Conservation (phyloP, 1,140 invertebrate species). For the Drosophila novamexicana region DNA sequence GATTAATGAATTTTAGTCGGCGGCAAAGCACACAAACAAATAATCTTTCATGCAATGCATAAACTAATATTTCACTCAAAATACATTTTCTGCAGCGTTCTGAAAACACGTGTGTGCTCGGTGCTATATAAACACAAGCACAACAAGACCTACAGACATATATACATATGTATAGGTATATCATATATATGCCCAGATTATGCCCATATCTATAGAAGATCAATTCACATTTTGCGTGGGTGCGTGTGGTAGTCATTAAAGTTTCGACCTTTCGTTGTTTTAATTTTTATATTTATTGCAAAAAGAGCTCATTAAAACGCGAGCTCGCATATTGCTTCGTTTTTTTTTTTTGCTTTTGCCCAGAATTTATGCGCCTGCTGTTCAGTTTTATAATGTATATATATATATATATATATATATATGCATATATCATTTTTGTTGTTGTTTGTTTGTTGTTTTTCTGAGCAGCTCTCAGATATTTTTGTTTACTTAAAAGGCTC, state of each 20-base stretch:
- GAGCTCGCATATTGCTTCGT: conserved; percentile 6
- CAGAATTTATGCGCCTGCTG: conserved; percentile 29
- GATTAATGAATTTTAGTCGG: conserved; percentile 55
- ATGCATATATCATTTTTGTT: conserved; percentile 30
- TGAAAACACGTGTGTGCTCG: conserved; percentile 23
- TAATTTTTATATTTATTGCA: conserved; percentile 24
- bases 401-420: neutral
- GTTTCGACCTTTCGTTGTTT: conserved; percentile 7
- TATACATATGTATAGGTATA: neutral
- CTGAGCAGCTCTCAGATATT: conserved; percentile 7
- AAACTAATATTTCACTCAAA: conserved; percentile 61
- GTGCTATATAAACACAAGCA: conserved; percentile 1
- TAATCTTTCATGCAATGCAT: conserved; percentile 49
- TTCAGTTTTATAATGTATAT: conserved; percentile 28
- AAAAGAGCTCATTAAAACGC: conserved; percentile 25
- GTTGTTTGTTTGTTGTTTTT: conserved; percentile 25
- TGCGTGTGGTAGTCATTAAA: conserved; percentile 10
- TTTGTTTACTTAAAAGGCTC: conserved; percentile 27
- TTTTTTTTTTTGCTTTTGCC: neutral
- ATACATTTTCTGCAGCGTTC: conserved; percentile 23
- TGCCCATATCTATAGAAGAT: neutral
- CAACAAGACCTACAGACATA: neutral
- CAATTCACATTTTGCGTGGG: neutral
- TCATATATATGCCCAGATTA: neutral
- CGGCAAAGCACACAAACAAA: conserved; percentile 58